phyloP scores from a whole-genome alignment of 2,113 vertebrate species.

The Opisthocomus hoazin region DNA sequence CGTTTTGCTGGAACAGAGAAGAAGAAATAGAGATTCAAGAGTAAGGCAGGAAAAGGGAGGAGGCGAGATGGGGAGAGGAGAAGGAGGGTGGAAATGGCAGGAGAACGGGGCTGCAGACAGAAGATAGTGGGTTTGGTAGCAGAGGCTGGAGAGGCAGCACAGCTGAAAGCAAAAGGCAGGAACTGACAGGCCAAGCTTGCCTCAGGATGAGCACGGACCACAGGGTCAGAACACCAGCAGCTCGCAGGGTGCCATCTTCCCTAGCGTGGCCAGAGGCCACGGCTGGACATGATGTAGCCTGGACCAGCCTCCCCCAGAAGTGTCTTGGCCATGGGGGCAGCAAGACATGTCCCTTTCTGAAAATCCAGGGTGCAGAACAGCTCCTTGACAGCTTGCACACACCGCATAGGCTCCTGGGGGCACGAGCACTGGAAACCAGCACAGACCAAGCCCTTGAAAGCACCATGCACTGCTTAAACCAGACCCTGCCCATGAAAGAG shows the following conservation, averaged over 20 bases:
- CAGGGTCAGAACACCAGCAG: not conserved
- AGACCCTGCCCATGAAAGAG: not conserved
- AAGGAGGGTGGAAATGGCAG: constrained; percentile 34
- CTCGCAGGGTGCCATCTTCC: not conserved
- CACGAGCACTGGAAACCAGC: not conserved
- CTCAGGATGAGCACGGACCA: not conserved
- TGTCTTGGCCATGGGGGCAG: not conserved
- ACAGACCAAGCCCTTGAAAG: not conserved
- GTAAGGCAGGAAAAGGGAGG: constrained; percentile 45
- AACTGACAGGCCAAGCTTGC: not conserved
- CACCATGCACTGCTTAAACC: not conserved
- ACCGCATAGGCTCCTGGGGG: not conserved
- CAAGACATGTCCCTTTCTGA: not conserved
- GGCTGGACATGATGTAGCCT: not conserved
- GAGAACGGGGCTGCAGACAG: not conserved
- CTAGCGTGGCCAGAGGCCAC: fast-evolving
- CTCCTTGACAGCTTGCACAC: not conserved
- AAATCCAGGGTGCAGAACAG: not conserved
- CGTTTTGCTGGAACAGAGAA: constrained; percentile 91
- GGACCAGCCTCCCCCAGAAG: not conserved
- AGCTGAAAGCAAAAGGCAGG: not conserved
- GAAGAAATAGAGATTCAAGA: constrained; percentile 73
- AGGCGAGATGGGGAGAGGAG: constrained; percentile 26
- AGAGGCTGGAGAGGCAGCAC: not conserved
- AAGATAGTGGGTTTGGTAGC: not conserved